Percentiles rank a stretch among this genome's conserved stretches.
Evolutionary conservation across 2,797 vertebrate genomes (phyloP).

Genomic region (Carcharodon carcharias): DNA sequence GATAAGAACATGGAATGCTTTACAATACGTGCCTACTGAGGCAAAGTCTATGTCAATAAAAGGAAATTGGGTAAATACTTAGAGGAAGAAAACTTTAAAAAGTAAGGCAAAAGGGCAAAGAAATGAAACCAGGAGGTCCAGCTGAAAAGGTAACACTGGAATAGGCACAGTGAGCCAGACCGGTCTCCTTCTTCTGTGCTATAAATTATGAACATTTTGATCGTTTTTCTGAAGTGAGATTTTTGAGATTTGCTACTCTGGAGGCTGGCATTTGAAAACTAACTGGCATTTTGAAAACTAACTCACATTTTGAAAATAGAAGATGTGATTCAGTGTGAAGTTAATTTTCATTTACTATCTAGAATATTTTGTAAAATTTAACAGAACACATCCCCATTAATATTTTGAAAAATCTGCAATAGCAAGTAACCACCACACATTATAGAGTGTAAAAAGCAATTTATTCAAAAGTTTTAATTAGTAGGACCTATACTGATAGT

Average conservation of each 20-base stretch:
- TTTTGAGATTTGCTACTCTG: not conserved
- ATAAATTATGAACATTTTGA: not conserved
- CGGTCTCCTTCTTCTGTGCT: not conserved
- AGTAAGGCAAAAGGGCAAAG: not conserved
- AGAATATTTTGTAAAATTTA: not conserved
- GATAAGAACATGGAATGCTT: not conserved
- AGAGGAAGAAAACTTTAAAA: not conserved
- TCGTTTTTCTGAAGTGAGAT: not conserved
- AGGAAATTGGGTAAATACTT: not conserved
- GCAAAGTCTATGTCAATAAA: not conserved
- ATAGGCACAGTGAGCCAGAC: not conserved
- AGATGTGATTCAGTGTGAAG: not conserved
- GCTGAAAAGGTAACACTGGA: not conserved
- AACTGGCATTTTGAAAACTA: not conserved
- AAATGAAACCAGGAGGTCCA: not conserved
- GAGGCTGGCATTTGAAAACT: not conserved
- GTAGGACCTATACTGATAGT: not conserved
- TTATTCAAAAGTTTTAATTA: not conserved
- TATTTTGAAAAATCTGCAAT: not conserved
- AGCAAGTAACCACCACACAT: not conserved
- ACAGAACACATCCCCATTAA: not conserved
- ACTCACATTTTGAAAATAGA: not conserved
- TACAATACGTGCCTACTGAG: not conserved
- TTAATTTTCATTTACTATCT: not conserved
- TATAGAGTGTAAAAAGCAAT: not conserved